Conservation (phyloP, 2,888 invertebrate species). For the Oxycera nigricornis region DNA sequence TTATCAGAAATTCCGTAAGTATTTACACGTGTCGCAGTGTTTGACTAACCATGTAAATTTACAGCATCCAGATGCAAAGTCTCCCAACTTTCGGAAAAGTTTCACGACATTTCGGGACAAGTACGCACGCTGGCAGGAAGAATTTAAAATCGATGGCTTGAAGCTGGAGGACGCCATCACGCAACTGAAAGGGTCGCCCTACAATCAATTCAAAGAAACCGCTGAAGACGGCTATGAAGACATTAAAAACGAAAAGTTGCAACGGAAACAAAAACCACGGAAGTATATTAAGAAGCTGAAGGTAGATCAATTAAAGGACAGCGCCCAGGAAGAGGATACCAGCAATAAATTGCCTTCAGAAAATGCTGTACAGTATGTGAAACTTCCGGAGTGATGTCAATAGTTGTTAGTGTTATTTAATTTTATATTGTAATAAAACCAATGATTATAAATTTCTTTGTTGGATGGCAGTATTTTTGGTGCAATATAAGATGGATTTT, state of each 20-base stretch:
- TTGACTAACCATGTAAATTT: not conserved
- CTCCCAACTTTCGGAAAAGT: slow-evolving; percentile 56
- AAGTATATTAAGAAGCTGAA: slow-evolving; percentile 57
- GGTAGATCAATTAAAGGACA: not conserved
- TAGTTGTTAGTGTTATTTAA: no score
- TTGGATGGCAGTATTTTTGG: no score
- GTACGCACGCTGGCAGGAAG: slow-evolving; percentile 63
- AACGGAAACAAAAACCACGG: slow-evolving; percentile 55
- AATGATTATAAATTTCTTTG: no score
- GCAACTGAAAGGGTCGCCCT: slow-evolving; percentile 67
- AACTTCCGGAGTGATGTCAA: no score
- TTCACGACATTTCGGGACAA: slow-evolving; percentile 63
- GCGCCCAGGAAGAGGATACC: not conserved
- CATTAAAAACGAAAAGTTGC: slow-evolving; percentile 53
- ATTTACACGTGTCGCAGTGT: not conserved
- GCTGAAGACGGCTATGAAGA: slow-evolving; percentile 56
- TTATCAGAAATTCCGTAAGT: slow-evolving; percentile 65
- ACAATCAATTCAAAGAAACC: slow-evolving; percentile 68
- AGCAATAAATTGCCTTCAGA: no score
- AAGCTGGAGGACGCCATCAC: slow-evolving; percentile 59
- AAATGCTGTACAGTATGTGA: no score
- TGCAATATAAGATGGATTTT: no score
- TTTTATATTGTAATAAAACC: no score
- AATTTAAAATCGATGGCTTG: slow-evolving; percentile 61
- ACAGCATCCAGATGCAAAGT: slow-evolving; percentile 59